phyloP scores from a whole-genome alignment of 2,888 invertebrate species.

The Andrena hattorfiana region DNA sequence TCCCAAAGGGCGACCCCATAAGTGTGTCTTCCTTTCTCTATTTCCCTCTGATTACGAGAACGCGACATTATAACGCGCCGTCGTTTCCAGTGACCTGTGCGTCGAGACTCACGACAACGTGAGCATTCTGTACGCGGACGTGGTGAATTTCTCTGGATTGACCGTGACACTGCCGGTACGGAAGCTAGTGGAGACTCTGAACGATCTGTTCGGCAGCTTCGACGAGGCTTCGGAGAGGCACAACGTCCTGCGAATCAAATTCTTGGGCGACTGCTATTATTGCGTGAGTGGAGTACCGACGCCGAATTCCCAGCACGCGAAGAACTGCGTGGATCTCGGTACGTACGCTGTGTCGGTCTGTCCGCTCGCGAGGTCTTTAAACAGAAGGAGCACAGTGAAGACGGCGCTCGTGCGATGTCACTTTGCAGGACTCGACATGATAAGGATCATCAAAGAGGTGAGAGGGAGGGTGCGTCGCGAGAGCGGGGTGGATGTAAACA shows the following conservation, averaged over 20 bases:
- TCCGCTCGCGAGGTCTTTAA: neutral
- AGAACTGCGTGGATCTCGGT: conserved; percentile 94
- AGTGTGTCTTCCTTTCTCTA: conserved; percentile 77
- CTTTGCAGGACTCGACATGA: conserved; percentile 92
- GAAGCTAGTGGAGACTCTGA: conserved; percentile 94
- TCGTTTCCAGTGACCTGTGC: conserved; percentile 91
- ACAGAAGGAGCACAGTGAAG: neutral
- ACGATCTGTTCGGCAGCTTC: conserved; percentile 96
- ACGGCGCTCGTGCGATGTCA: neutral
- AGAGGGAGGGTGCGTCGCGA: conserved; percentile 87
- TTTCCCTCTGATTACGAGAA: neutral
- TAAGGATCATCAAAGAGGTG: conserved; percentile 93
- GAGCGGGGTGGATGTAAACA: conserved; percentile 94
- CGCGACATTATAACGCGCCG: neutral
- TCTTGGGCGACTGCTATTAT: conserved; percentile 97
- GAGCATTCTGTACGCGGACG: conserved; percentile 96
- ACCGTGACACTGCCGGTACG: conserved; percentile 93
- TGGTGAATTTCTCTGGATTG: conserved; percentile 96
- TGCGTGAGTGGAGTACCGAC: conserved; percentile 95
- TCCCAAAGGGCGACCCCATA: conserved; percentile 83
- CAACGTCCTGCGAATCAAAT: conserved; percentile 94
- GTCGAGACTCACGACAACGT: conserved; percentile 95
- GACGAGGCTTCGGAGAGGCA: conserved; percentile 95
- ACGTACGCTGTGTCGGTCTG: conserved; percentile 21
- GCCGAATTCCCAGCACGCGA: conserved; percentile 92